A percentile compares a stretch with the other conserved stretches of the same genome.
Conservation (phyloP, 2,797 vertebrate genomes). For the Amblyraja radiata region DNA sequence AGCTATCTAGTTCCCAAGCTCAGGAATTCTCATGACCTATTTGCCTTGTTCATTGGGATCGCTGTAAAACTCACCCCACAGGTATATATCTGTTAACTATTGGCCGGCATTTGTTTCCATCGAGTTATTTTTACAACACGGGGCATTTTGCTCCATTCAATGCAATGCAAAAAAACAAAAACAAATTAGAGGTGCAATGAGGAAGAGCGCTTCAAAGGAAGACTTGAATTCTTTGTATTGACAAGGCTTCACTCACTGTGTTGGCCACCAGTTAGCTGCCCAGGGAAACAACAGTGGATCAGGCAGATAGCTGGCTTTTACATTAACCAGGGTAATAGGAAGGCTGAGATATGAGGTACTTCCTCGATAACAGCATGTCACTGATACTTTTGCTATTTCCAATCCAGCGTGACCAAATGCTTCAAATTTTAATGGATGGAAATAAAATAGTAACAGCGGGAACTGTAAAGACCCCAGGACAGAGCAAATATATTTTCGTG, state of each 20-base stretch:
- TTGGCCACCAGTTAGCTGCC: neutral
- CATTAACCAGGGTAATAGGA: neutral
- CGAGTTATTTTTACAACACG: neutral
- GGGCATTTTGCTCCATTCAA: neutral
- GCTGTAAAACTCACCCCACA: neutral
- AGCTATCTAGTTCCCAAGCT: neutral
- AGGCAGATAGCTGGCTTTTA: neutral
- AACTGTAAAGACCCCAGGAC: neutral
- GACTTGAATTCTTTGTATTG: neutral
- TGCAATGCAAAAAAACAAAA: neutral
- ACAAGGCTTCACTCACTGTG: neutral
- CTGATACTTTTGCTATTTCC: slow-evolving; percentile 7
- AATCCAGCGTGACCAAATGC: neutral
- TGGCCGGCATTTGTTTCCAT: neutral
- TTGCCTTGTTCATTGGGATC: neutral
- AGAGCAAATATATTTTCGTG: neutral
- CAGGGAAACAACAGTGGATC: neutral
- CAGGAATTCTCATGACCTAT: neutral
- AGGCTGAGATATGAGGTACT: neutral
- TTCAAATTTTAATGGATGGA: neutral
- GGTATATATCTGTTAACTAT: neutral
- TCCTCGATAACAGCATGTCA: neutral
- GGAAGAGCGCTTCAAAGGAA: neutral
- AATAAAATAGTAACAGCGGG: neutral
- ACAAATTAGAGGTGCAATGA: neutral